Evolutionary conservation across 2,888 invertebrate genomes (phyloP).

Genomic region (Asteroscopus sphinx): DNA sequence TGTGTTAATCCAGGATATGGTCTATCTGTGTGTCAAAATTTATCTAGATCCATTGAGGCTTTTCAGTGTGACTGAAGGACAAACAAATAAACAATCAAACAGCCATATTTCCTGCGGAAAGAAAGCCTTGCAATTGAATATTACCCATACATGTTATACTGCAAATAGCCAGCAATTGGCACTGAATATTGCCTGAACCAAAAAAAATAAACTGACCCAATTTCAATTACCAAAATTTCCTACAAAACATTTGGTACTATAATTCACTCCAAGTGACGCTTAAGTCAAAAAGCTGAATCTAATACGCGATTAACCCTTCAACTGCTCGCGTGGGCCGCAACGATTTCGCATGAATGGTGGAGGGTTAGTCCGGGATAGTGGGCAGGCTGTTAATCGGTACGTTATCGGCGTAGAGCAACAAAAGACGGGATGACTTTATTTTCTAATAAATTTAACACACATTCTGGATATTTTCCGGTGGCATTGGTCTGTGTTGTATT

Average conservation of each 20-base stretch:
- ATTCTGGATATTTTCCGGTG: slow-evolving; percentile 35
- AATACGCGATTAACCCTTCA: slow-evolving; percentile 66
- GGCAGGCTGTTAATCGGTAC: slow-evolving; percentile 56
- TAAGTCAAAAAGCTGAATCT: slow-evolving; percentile 63
- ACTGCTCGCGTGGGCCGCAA: slow-evolving; percentile 60
- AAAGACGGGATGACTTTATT: slow-evolving; percentile 66
- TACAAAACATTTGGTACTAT: slow-evolving; percentile 38
- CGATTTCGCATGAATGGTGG: slow-evolving; percentile 64
- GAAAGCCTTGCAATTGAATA: too few species aligned
- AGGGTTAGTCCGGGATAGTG: slow-evolving; percentile 53
- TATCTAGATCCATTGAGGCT: too few species aligned
- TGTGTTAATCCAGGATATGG: too few species aligned
- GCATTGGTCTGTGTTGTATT: slow-evolving; percentile 10
- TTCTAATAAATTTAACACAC: slow-evolving; percentile 66
- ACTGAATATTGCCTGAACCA: too few species aligned
- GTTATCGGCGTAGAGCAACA: slow-evolving; percentile 57
- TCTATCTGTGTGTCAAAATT: too few species aligned
- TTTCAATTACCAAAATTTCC: slow-evolving; percentile 42
- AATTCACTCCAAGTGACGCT: slow-evolving; percentile 58
- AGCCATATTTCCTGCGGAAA: too few species aligned
- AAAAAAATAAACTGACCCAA: slow-evolving; percentile 3
- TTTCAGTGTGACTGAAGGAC: too few species aligned
- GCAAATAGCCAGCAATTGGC: background rate
- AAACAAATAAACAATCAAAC: too few species aligned
- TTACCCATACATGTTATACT: too few species aligned